Base-by-base conservation (phyloP, 2,888 invertebrate species). In the Lathronympha strigana region DNA sequence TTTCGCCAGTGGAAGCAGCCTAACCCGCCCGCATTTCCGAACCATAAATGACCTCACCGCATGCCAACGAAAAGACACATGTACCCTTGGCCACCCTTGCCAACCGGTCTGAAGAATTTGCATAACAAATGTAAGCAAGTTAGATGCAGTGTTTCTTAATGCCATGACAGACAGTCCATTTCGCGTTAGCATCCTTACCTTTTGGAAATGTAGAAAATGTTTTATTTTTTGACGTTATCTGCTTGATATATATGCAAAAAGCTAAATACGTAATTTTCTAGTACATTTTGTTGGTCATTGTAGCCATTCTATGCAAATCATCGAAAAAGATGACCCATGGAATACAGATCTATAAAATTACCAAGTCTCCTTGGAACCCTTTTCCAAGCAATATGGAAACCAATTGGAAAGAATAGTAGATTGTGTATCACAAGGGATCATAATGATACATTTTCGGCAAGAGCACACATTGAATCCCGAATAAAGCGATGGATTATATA, bases 61-160 rank as follows among this genome's bases (percentile, higher is more conserved):
- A 51, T 43, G 19, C 50, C n/a, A 33, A 51, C 40, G 25, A 62
- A 54, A 62, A 54, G 21, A 47, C 47, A 33, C 21, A 36, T 23
- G 47, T 60, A 60, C 62, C 61, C 62, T 45, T 43, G 51, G 53
- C 53, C 53, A 62, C 62, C 62, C 62, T 62, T 45, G 53, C 58
- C 33, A 25, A 43, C 53, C 51, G 53, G 51, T 51, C 28, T 9
- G 50, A 53, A 45, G 50, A 53, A 64, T 64, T 64, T 47, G 60
- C 51, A 64, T 64, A 53, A 51, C 64, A 64, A 64, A 64, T 64
- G 45, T 60, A 60, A 21, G 45, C 64, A 64, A 64, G 60, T 64
- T 64, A 64, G 53, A 64, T 51, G 45, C 58, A 60, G 50, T 53
- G 40, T 64, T 36, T 53, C 58, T 58, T 33, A 4, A 25, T 47